Base-by-base conservation (phyloP, 1,140 invertebrate species). In the Drosophila lini region DNA sequence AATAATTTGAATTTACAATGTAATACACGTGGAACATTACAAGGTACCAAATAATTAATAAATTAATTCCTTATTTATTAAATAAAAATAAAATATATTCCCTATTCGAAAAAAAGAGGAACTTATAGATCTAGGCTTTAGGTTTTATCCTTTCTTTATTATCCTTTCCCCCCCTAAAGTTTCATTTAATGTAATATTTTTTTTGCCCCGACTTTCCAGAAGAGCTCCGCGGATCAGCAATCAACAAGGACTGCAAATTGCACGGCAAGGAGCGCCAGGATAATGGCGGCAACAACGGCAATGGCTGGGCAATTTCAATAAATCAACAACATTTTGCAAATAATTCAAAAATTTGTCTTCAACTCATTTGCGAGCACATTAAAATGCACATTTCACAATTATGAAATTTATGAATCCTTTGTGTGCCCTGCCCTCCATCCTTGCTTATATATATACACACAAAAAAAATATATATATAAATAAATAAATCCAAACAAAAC, bases 351-450 rank as follows among this genome's bases (percentile, higher is more conserved):
- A 73, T 73, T 73, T 73, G 69, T 73, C 69, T 73, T 73, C 50
- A 75, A 63, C 68, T 78, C 79, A 82, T 74, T 78, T 81, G 78
- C 71, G 40, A 58, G 73, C 71, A 76, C 41, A 73, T 73, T 73
- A 73, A 73, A 73, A 75, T 74, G 71, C 63, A 78, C 63, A 81
- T 71, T 81, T 70, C 75, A 75, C 67, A 76, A 79, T 88, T 85
- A 74, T 34, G 32, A 80, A 80, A 86, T 82, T 88, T 86, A 85
- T 88, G 79, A 85, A 77, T 80, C 68, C 68, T 73, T 80, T 79
- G 61, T 61, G 80, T 42, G 38, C 48, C n/a, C 41, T 42, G 50
- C 57, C 16, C 32, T 6, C 25, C 36, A 31, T 55, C 48, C 47
- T 62, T 32, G 48, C 71, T 59, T 60, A 67, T 67, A 65, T 60